A percentile compares a stretch with the other conserved stretches of the same genome.
Evolutionary conservation across 2,113 vertebrate genomes (phyloP).

Genomic region (Notiomystis cincta): DNA sequence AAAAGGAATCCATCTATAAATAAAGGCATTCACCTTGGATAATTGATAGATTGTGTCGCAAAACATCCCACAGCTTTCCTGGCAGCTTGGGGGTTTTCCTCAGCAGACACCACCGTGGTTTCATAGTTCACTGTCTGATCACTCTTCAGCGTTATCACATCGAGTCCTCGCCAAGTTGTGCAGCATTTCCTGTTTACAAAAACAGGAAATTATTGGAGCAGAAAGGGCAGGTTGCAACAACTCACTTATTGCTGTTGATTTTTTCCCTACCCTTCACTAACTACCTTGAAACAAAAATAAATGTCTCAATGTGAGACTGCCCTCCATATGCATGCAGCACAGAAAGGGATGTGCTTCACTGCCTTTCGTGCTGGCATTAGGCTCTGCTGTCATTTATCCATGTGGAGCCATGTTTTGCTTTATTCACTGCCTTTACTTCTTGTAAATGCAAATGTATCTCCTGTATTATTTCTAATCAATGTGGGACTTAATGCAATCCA

Average conservation of each 20-base stretch:
- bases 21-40: not conserved
- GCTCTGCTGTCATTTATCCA: not conserved
- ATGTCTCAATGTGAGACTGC: not conserved
- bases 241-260: not conserved
- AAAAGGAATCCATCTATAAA: not conserved
- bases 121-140: not conserved
- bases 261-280: not conserved
- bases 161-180: not conserved
- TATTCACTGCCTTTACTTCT: not conserved
- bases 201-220: not conserved
- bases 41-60: not conserved
- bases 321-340: not conserved
- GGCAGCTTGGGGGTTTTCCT: slow-evolving; percentile 47
- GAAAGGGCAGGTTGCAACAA: slow-evolving; percentile 51
- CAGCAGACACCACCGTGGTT: not conserved
- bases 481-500: not conserved
- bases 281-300: not conserved
- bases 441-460: not conserved
- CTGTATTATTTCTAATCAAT: not conserved
- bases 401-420: not conserved
- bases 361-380: not conserved
- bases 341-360: not conserved
- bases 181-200: slow-evolving; percentile 35
- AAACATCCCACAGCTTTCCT: not conserved
- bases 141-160: not conserved